These are phyloP conservation scores for Bruchidius siliquastri DNA, from an alignment of 2,888 invertebrate genomes.

Conservation along the genomic window DNA sequence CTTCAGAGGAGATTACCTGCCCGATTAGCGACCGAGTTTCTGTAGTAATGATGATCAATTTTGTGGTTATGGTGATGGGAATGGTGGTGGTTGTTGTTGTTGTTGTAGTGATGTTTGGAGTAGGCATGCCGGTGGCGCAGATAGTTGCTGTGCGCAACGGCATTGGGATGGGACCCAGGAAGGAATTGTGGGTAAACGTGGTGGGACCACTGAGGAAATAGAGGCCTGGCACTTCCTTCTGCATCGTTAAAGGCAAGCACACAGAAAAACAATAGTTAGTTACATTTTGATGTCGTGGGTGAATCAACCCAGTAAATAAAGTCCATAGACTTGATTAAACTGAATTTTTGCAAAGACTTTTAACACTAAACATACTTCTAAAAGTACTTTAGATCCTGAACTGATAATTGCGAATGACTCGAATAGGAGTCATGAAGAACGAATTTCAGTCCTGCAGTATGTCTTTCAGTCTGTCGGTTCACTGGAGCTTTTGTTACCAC, in stretches of 20 bases:
- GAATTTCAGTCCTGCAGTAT: too few relatives aligned
- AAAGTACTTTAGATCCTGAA: too few relatives aligned
- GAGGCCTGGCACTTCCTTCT: slow-evolving; percentile 66
- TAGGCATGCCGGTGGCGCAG: slow-evolving; percentile 47
- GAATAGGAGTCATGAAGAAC: too few relatives aligned
- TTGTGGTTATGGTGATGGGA: slow-evolving; percentile 58
- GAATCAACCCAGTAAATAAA: slow-evolving; percentile 1
- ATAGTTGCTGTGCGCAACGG: slow-evolving; percentile 52
- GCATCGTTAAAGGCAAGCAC: slow-evolving; percentile 24
- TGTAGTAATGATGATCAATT: slow-evolving; percentile 57
- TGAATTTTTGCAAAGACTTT: too few relatives aligned
- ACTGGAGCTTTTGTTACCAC: too few relatives aligned
- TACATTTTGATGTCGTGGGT: neutral
- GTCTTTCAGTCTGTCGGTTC: too few relatives aligned
- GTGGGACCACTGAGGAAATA: slow-evolving; percentile 93
- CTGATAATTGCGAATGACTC: too few relatives aligned
- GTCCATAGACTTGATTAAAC: too few relatives aligned
- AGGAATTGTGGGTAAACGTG: slow-evolving; percentile 93
- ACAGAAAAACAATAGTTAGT: slow-evolving; percentile 20
- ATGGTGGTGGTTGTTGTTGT: slow-evolving; percentile 57
- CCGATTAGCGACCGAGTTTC: slow-evolving; percentile 56
- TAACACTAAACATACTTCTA: too few relatives aligned
- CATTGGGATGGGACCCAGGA: slow-evolving; percentile 81
- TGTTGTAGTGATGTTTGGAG: slow-evolving; percentile 54
- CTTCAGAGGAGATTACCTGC: slow-evolving; percentile 48